Base-by-base conservation (phyloP, 2,797 vertebrate genomes). In the Xenops minutus region DNA sequence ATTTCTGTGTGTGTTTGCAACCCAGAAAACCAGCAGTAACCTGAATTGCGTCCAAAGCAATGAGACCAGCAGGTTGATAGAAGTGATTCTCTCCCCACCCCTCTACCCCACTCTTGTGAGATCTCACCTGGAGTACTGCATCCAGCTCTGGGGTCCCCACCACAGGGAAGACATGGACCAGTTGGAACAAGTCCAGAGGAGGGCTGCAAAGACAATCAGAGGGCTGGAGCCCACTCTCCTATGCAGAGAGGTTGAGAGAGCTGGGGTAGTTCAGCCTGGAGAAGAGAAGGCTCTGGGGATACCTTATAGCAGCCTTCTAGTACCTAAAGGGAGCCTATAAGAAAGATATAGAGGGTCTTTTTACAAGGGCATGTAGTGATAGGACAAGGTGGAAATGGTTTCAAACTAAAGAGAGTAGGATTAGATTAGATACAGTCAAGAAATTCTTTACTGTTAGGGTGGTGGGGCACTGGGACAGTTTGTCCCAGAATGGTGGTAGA, bases 41-140 rank as follows among this genome's bases (percentile, higher is more conserved):
- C 48, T 43, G 36, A 8, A 49, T 51, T 63, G 56, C 63, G 76
- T 26, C 27, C 49, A 56, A 56, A 37, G 36, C 23, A 69, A 14
- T 0, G 0, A 22, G 36, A 32, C 11, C 71, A 63, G 20, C 23
- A 75, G 41, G 13, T 0, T 8, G 32, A n/a, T 18, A 6, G 26
- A 82, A 21, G 15, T 17, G 32, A 62, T 27, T 68, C 55, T 75
- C 39, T 43, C 39, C 39, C 29, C 2, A 19, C 26, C 30, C 8
- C 26, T 36, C 41, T 43, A 16, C 22, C 23, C 26, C 7, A 5
- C 27, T 37, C 49, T 29, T 29, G 15, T 69, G 36, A 43, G 27
- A 49, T 10, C 27, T 14, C 27, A 75, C 15, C 49, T n/a, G 27
- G 13, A 69, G 32, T 37, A n/a, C 14, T 48, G 46, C 39, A 54